Conservation (phyloP, 1,140 invertebrate genomes). For the Vollenhovia emeryi region DNA sequence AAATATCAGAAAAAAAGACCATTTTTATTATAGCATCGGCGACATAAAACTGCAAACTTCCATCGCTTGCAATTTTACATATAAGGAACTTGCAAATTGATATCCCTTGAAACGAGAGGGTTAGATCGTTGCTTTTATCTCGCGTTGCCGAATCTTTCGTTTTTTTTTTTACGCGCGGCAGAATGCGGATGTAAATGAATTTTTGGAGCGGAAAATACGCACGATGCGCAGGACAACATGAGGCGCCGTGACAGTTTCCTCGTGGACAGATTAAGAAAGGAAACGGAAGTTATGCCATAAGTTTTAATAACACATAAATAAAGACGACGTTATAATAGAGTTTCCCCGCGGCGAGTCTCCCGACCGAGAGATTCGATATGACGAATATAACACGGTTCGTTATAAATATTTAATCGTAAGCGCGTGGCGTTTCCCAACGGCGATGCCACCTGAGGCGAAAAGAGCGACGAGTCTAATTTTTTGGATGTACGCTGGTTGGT, state of each 20-base stretch:
- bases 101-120: not conserved
- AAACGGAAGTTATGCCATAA: conserved; percentile 66
- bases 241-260: conserved; percentile 60
- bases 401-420: conserved; percentile 70
- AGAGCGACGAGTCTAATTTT: conserved; percentile 44
- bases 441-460: conserved; percentile 9
- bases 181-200: conserved; percentile 30
- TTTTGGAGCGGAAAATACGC: conserved; percentile 30
- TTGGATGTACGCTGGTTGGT: conserved; percentile 21
- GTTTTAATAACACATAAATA: conserved; percentile 74
- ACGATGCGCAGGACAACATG: conserved; percentile 22
- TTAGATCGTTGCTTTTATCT: not conserved
- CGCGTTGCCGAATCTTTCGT: not conserved
- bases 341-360: conserved; percentile 54
- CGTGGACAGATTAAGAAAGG: conserved; percentile 44
- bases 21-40: not conserved
- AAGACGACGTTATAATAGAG: conserved; percentile 71
- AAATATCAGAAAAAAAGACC: too few species aligned
- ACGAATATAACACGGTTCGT: conserved; percentile 59
- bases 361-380: conserved; percentile 55
- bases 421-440: not conserved
- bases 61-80: not conserved
- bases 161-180: not conserved
- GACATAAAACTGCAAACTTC: not conserved
- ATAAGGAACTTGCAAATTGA: not conserved